Evolutionary conservation across 2,888 invertebrate species (phyloP).

Genomic region (Linyphia triangularis): DNA sequence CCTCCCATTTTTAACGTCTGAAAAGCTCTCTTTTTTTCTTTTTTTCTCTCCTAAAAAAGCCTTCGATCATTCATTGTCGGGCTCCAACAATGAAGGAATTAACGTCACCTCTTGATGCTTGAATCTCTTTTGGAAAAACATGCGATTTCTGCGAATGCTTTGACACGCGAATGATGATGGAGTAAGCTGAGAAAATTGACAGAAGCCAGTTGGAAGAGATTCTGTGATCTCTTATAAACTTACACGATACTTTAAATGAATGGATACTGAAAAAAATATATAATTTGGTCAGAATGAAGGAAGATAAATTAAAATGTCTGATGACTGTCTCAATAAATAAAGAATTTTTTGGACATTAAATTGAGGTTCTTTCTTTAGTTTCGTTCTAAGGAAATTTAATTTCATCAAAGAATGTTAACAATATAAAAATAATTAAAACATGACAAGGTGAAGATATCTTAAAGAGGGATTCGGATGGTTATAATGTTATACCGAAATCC

Average conservation of each 20-base stretch:
- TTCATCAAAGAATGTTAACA: too few species aligned
- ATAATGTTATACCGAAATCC: too few species aligned
- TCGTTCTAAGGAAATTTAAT: too few species aligned
- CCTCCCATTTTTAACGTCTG: conserved; percentile 17
- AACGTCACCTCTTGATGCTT: not conserved
- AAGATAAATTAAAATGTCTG: not conserved
- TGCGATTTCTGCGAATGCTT: not conserved
- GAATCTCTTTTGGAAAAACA: not conserved
- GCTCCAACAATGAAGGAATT: not conserved
- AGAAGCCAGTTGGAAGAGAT: not conserved
- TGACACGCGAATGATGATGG: conserved; percentile 36
- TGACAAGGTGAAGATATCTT: too few species aligned
- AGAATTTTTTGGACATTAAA: too few species aligned
- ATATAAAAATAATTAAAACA: too few species aligned
- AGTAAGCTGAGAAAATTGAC: conserved; percentile 8
- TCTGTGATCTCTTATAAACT: conserved; percentile 15
- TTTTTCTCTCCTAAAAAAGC: not conserved
- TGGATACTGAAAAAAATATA: conserved; percentile 5
- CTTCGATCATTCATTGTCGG: conserved; percentile 64
- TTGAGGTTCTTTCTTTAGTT: too few species aligned
- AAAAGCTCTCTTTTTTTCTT: not conserved
- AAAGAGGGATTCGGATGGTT: too few species aligned
- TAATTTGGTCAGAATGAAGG: conserved; percentile 5
- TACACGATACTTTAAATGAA: conserved; percentile 18
- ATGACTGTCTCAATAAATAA: too few species aligned